Base-by-base conservation (phyloP, 2,113 vertebrate genomes). In the Heterotis niloticus region DNA sequence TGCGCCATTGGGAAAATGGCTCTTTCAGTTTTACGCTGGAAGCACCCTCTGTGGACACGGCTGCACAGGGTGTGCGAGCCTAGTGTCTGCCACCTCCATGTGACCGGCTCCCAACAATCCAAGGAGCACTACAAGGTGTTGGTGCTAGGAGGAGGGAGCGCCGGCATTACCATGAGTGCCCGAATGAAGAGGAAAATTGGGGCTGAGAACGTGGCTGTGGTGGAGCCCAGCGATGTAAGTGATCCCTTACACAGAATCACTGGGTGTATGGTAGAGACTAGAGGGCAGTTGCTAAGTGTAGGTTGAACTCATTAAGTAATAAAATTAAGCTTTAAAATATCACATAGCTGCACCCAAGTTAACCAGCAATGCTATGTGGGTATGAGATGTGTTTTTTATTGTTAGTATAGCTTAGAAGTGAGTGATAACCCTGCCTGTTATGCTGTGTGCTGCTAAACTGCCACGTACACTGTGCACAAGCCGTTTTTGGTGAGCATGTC, bases 121-220 rank as follows among this genome's bases (percentile, higher is more conserved):
- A 96, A 90, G 82, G 92, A 92, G 83, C 91, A 97, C 82, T 96
- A 95, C 76, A 94, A 97, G 83, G 92, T 98, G 1, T 90, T 99
- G 0, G 96, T 99, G 66, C 86, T 98, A 0, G 98, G 98, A 5
- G 98, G 97, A 82, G 98, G 98, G 0, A 86, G 89, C 1, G 96
- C 95, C 0, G 98, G 98, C 0, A 94, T 98, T n/a, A 0, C 94
- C n/a, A 99, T 99, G 98, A 91, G 95, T 0, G 90, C 97, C 16
- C 92, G 98, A 0, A 94, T 99, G 95, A 98, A 96, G 88, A 94
- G 94, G 85, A 94, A 90, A 82, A 81, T 99, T 10, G 97, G 96
- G 5, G 93, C 94, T 7, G 93, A 85, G 76, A 95, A 98, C 0
- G 94, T 99, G 83, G 97, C 96, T 17, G 84, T 99, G 0, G 90